phyloP scores from a whole-genome alignment of 30 jellyfish, hydroid and myxozoan species.

The Cassiopea xamachana region DNA sequence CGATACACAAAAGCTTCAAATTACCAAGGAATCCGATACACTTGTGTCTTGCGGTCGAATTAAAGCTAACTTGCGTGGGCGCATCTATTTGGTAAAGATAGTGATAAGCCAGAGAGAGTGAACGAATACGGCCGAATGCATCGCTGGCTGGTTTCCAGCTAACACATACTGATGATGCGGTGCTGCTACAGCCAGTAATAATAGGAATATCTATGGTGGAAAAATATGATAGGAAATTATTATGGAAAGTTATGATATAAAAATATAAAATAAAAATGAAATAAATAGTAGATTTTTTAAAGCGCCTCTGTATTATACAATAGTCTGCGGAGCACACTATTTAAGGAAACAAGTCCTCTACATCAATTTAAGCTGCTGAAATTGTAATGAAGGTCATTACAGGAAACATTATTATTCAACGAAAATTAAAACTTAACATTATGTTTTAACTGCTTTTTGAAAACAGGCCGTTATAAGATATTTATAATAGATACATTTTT shows the following conservation, averaged over 20 bases:
- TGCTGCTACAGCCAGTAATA: slow-evolving; percentile 35
- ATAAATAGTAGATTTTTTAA: too few relatives aligned
- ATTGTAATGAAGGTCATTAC: too few relatives aligned
- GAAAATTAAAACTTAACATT: too few relatives aligned
- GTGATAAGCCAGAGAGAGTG: slow-evolving; percentile 13
- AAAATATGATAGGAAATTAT: background rate
- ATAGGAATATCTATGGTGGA: slow-evolving; percentile 36
- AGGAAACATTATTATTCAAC: too few relatives aligned
- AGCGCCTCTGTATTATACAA: too few relatives aligned
- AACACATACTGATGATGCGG: slow-evolving; percentile 60
- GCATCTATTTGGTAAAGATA: slow-evolving; percentile 9
- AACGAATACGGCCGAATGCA: slow-evolving; percentile 23
- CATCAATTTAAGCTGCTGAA: too few relatives aligned
- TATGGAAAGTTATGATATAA: background rate
- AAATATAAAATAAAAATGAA: background rate
- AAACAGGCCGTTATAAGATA: too few relatives aligned
- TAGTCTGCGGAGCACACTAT: too few relatives aligned
- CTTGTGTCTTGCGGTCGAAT: background rate
- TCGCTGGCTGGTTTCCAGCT: slow-evolving; percentile 61
- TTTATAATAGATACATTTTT: too few relatives aligned
- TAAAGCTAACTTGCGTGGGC: background rate
- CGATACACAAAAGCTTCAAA: background rate
- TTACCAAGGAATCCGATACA: slow-evolving; percentile 43
- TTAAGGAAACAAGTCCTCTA: too few relatives aligned
- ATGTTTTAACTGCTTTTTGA: too few relatives aligned